These are phyloP conservation scores for Argyra leucocephala DNA, from an alignment of 2,888 invertebrate genomes.

Conservation along the genomic window DNA sequence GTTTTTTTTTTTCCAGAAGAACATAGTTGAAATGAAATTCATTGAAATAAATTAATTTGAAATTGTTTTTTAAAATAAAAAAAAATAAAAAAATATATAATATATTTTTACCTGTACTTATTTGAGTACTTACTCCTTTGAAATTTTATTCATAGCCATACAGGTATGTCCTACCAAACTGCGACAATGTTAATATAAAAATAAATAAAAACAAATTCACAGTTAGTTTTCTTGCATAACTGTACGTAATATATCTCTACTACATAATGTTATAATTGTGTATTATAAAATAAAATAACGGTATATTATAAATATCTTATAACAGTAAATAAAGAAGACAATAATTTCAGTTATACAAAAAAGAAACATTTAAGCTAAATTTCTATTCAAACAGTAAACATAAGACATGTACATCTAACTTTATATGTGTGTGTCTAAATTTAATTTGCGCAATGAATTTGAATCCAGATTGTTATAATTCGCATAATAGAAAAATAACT, in stretches of 20 bases:
- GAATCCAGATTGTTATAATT: not conserved
- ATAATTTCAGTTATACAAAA: not conserved
- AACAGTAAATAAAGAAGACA: slow-evolving; percentile 3
- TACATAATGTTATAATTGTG: too few species aligned
- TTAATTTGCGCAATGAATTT: slow-evolving; percentile 6
- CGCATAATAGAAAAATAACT: slow-evolving; percentile 6
- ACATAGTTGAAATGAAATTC: slow-evolving; percentile 2
- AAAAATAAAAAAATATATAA: not conserved
- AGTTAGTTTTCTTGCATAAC: too few species aligned
- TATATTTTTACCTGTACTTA: too few species aligned
- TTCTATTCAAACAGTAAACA: not conserved
- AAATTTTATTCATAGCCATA: too few species aligned
- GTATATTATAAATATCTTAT: not conserved
- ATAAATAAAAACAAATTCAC: not conserved
- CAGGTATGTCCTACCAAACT: not conserved
- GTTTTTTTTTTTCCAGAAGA: too few species aligned
- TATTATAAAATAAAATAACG: not conserved
- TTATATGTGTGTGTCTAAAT: not conserved
- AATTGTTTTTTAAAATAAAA: not conserved
- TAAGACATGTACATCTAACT: not conserved
- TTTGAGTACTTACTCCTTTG: too few species aligned
- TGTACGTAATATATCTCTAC: too few species aligned
- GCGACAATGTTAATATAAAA: not conserved
- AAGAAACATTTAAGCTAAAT: too few species aligned
- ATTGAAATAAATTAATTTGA: not conserved